Percentiles rank a stretch among this genome's conserved stretches.
These are phyloP conservation scores for Stictocephala bisonia DNA, from an alignment of 2,888 invertebrate species.

Conservation along the genomic window DNA sequence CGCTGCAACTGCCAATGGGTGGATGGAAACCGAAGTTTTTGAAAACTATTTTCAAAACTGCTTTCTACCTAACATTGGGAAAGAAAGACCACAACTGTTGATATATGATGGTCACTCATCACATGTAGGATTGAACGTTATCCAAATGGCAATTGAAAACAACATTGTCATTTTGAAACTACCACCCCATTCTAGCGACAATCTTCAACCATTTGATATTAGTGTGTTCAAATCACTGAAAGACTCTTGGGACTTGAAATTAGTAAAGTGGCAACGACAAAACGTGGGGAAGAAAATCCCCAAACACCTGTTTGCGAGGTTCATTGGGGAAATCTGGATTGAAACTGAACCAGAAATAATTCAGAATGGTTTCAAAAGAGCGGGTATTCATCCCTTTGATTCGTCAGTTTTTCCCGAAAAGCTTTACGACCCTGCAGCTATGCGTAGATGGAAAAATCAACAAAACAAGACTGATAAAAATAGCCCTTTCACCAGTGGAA, in stretches of 20 bases:
- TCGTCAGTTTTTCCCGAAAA: constrained; percentile 41
- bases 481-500: not conserved
- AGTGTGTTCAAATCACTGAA: constrained; percentile 59
- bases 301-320: constrained; percentile 12
- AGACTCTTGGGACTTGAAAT: constrained; percentile 55
- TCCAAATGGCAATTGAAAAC: constrained; percentile 35
- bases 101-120: constrained; percentile 51
- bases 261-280: constrained; percentile 57
- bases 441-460: constrained; percentile 18
- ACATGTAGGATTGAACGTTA: constrained; percentile 31
- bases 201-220: constrained; percentile 59
- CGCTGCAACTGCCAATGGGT: constrained; percentile 60
- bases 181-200: constrained; percentile 56
- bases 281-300: constrained; percentile 54
- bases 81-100: constrained; percentile 43
- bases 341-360: constrained; percentile 53
- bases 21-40: constrained; percentile 61
- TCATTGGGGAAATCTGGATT: constrained; percentile 54
- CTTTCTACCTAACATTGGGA: constrained; percentile 41
- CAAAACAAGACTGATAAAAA: not conserved
- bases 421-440: constrained; percentile 15
- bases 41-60: constrained; percentile 57
- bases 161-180: constrained; percentile 49
- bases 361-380: constrained; percentile 57
- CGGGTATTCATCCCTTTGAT: constrained; percentile 58